Conservation (phyloP, 2,888 invertebrate genomes). For the Rhagophthalmus giganteus region DNA sequence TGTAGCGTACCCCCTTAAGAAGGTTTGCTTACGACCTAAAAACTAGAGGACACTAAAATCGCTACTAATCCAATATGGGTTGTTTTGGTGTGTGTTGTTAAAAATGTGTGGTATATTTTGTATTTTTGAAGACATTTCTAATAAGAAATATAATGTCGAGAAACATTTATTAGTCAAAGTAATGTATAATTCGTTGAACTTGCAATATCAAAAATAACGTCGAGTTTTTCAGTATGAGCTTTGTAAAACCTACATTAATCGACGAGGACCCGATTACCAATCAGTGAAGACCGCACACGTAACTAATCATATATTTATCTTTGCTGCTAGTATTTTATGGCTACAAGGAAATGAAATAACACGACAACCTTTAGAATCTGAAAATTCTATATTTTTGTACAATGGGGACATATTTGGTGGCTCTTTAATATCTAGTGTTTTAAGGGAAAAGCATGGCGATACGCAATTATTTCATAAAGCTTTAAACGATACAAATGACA, state of each 20-base stretch:
- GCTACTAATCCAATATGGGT: too few relatives aligned
- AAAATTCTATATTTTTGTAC: constrained; percentile 72
- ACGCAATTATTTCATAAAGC: constrained; percentile 58
- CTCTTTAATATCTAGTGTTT: constrained; percentile 44
- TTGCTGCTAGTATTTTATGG: constrained; percentile 73
- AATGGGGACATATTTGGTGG: constrained; percentile 86
- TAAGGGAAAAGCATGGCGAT: constrained; percentile 56
- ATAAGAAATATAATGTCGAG: neutral
- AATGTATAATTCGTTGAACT: neutral
- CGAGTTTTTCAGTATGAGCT: constrained; percentile 40
- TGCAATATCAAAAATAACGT: neutral
- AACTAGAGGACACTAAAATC: too few relatives aligned
- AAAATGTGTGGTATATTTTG: constrained; percentile 28
- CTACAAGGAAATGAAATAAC: constrained; percentile 72
- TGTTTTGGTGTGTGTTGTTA: too few relatives aligned
- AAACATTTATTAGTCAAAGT: constrained; percentile 1
- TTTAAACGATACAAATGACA: constrained; percentile 44
- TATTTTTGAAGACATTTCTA: neutral
- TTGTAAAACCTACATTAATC: constrained; percentile 50
- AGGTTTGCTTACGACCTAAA: neutral
- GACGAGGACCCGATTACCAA: constrained; percentile 63
- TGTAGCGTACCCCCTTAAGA: neutral
- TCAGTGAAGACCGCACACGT: constrained; percentile 30
- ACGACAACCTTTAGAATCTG: constrained; percentile 69
- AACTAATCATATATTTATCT: constrained; percentile 39